Evolutionary conservation across 2,888 invertebrate genomes (phyloP), one percentile per base, ranked within the genome.

Genomic region (Noctua pronuba): DNA sequence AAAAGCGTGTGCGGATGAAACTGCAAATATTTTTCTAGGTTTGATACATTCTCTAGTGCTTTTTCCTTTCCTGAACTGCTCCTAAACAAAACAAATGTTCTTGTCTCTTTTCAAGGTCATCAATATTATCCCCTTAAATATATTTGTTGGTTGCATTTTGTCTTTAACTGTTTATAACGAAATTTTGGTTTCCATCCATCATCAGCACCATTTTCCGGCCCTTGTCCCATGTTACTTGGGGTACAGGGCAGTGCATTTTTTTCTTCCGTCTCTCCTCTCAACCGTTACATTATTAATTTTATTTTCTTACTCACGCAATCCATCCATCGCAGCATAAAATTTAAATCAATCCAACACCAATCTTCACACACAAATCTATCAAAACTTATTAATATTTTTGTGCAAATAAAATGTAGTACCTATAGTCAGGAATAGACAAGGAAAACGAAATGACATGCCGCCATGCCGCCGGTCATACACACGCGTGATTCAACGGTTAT

Each of bases 401-500:
- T 28, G 67, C 2, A 80, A 60, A 80, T 46, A 13, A 41, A 82
- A 62, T 35, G 55, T 60, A 44, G 38, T 41, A 38, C n/a, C n/a
- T 67, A 31, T 67, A 49, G 64, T 65, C 64, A 41, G 55, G 55
- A 81, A 73, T 73, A 77, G 79, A 74, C 78, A 77, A 77, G 86
- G 78, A 80, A 86, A 83, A 80, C 66, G 71, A 80, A 80, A 77
- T 77, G 38, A 71, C 70, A 68, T 55, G 60, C 77, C 38, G 58
- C 60, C 24, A 68, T 49, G 44, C 44, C 72, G 28, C 28, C 52
- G 69, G 67, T 77, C 69, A 75, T 46, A 65, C 41, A 41, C 67
- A 75, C 55, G 66, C 62, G 77, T 87, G 86, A 86, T 82, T 87
- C 86, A 86, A 79, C 70, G 31, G 85, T 77, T 86, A 86, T 86